phyloP scores from a whole-genome alignment of 2,113 vertebrate genomes.

The Strigops habroptila region DNA sequence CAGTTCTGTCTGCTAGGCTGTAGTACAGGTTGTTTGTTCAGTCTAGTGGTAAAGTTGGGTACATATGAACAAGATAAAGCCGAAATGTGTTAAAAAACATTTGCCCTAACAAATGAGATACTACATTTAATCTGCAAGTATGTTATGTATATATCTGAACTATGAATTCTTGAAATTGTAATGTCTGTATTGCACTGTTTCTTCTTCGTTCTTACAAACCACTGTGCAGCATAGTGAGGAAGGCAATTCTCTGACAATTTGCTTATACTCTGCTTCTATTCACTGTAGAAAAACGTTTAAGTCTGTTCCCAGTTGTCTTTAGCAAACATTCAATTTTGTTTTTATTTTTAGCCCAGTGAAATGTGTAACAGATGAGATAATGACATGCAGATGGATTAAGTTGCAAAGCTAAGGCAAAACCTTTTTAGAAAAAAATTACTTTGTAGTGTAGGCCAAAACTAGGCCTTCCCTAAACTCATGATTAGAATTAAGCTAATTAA shows the following conservation, averaged over 20 bases:
- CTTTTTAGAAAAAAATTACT: conserved; percentile 30
- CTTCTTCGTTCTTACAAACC: neutral
- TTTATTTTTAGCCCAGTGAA: conserved; percentile 61
- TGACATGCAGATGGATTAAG: conserved; percentile 59
- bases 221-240: neutral
- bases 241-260: neutral
- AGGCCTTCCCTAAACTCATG: conserved; percentile 8
- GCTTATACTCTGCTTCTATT: neutral
- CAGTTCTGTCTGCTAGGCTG: neutral
- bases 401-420: conserved; percentile 56
- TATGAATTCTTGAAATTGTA: neutral
- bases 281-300: neutral
- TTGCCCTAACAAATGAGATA: neutral
- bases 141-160: neutral
- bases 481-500: conserved; percentile 28
- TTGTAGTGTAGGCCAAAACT: conserved; percentile 57
- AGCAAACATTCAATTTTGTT: conserved; percentile 49
- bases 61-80: neutral
- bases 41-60: neutral
- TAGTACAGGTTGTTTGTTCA: neutral
- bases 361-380: conserved; percentile 64
- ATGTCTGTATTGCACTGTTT: neutral
- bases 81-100: neutral
- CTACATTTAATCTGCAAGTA: neutral
- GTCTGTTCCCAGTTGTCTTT: conserved; percentile 44